Percentiles rank a stretch among this genome's conserved stretches.
phyloP scores from a whole-genome alignment of 2,113 vertebrate species.

The Mastomys natalensis region DNA sequence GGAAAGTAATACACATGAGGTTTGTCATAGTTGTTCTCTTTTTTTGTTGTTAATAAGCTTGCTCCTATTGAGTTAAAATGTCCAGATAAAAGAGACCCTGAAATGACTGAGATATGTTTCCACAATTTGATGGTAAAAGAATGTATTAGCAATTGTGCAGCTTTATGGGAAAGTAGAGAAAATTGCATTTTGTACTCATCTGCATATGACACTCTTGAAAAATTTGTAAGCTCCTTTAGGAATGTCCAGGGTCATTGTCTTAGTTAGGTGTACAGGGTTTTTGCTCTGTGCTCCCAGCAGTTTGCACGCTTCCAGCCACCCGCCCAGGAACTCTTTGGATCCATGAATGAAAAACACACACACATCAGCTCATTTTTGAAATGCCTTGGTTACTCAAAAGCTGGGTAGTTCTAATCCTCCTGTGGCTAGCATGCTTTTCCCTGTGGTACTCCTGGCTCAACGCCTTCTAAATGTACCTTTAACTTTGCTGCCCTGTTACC shows the following conservation, averaged over 20 bases:
- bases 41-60: neutral
- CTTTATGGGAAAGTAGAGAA: neutral
- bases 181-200: neutral
- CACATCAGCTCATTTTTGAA: too few relatives aligned
- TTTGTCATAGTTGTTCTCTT: neutral
- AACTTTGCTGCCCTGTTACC: too few relatives aligned
- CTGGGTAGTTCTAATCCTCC: too few relatives aligned
- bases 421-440: too few relatives aligned
- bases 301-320: too few relatives aligned
- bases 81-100: conserved; percentile 12
- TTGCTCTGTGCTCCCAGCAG: too few relatives aligned
- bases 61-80: conserved; percentile 33
- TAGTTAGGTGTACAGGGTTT: neutral
- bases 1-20: neutral
- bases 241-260: neutral
- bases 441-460: too few relatives aligned
- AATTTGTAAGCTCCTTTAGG: neutral
- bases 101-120: neutral
- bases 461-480: too few relatives aligned
- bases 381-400: too few relatives aligned
- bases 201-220: neutral
- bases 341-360: too few relatives aligned
- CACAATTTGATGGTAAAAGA: neutral
- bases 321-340: too few relatives aligned
- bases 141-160: neutral